phyloP scores from a whole-genome alignment of 2,888 invertebrate species.

The Lasioglossum oenotherae region DNA sequence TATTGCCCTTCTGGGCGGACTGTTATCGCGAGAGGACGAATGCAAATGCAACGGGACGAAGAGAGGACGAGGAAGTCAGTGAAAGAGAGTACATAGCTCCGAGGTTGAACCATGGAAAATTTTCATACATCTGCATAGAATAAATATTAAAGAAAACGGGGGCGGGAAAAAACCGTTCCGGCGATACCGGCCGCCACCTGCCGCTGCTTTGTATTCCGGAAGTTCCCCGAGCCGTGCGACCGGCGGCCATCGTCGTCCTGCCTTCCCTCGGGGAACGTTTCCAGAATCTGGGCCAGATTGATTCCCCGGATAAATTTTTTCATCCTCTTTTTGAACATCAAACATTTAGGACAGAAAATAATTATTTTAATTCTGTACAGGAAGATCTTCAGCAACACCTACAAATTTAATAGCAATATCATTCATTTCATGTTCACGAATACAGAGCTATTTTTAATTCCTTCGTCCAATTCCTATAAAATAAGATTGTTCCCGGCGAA shows the following conservation, averaged over 20 bases:
- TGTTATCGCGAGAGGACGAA: conserved; percentile 59
- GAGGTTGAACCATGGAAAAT: conserved; percentile 47
- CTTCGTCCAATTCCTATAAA: not conserved
- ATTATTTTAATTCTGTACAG: not conserved
- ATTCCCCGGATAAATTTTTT: not conserved
- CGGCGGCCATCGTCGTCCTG: not conserved
- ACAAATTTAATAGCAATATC: not conserved
- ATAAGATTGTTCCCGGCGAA: not conserved
- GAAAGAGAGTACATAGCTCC: not conserved
- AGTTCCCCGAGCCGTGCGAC: conserved; percentile 15
- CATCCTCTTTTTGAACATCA: not conserved
- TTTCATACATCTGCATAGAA: conserved; percentile 60
- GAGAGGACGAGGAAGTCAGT: not conserved
- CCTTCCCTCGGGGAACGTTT: not conserved
- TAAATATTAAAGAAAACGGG: conserved; percentile 49
- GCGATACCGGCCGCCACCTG: conserved; percentile 27
- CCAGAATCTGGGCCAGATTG: conserved; percentile 7
- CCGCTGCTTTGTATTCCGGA: conserved; percentile 38
- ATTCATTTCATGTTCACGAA: not conserved
- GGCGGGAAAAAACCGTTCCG: not conserved
- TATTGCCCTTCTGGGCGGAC: conserved; percentile 49
- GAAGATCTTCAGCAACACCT: not conserved
- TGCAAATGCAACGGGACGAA: conserved; percentile 50
- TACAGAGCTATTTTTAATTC: not conserved
- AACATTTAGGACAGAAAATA: not conserved